phyloP scores from a whole-genome alignment of 2,113 vertebrate genomes.

The Perca flavescens region DNA sequence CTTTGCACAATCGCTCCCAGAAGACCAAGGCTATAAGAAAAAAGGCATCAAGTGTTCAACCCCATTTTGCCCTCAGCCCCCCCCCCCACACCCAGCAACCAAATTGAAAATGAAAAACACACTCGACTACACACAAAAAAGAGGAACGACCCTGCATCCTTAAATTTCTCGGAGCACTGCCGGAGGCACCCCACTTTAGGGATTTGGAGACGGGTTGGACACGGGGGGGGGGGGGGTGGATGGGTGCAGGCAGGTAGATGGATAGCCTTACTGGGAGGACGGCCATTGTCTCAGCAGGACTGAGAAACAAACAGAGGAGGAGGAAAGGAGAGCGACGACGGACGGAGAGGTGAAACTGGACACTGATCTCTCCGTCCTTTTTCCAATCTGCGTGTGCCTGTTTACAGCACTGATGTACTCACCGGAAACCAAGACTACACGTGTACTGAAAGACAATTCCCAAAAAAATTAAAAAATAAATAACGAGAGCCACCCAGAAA shows the following conservation, averaged over 20 bases:
- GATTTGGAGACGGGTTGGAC: neutral
- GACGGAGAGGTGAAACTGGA: conserved; percentile 11
- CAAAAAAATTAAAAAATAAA: neutral
- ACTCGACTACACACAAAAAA: conserved; percentile 13
- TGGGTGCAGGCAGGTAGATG: conserved; percentile 18
- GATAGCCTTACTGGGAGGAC: conserved; percentile 83
- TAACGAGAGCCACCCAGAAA: conserved; percentile 48
- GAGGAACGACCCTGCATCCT: conserved; percentile 8
- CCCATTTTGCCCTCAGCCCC: conserved; percentile 37
- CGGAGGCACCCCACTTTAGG: conserved; percentile 12
- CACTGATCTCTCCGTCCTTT: conserved; percentile 79
- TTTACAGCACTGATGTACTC: conserved; percentile 93
- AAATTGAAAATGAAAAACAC: neutral
- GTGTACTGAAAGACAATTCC: conserved; percentile 56
- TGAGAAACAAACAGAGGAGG: conserved; percentile 91
- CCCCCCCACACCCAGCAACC: conserved; percentile 23
- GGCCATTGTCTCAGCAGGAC: conserved; percentile 95
- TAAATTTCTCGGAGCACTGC: conserved; percentile 57
- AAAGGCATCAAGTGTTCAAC: conserved; percentile 92
- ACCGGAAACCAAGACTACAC: conserved; percentile 48
- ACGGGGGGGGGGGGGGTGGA: conserved; percentile 3
- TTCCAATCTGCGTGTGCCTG: conserved; percentile 95
- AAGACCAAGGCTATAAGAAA: conserved; percentile 54
- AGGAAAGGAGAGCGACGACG: conserved; percentile 64
- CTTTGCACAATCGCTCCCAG: conserved; percentile 94